Percentiles rank a stretch among this genome's conserved stretches.
These are phyloP conservation scores for Diarsia mendica DNA, from an alignment of 2,888 invertebrate genomes.

Conservation along the genomic window DNA sequence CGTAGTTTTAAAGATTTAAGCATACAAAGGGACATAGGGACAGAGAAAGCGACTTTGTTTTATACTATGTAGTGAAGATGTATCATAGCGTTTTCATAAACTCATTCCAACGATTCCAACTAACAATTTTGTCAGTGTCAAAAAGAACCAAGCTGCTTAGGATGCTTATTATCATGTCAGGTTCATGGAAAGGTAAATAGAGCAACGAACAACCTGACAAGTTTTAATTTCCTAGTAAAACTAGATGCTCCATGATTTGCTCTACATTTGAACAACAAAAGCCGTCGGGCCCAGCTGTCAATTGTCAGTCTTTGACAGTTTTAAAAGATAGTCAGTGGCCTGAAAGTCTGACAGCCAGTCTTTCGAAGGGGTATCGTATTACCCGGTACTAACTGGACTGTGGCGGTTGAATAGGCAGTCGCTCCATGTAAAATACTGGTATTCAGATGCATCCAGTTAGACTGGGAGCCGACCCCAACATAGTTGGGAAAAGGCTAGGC, in stretches of 20 bases:
- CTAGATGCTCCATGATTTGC: not conserved
- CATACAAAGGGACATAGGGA: too few relatives aligned
- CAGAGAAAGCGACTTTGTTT: too few relatives aligned
- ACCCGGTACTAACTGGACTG: not conserved
- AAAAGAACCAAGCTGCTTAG: conserved; percentile 6
- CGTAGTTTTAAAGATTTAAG: too few relatives aligned
- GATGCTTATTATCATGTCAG: conserved; percentile 17
- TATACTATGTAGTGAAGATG: too few relatives aligned
- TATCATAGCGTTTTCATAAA: not conserved
- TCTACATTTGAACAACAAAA: not conserved
- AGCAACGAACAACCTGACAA: not conserved
- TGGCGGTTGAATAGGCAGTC: not conserved
- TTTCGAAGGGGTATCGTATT: not conserved
- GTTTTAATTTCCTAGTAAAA: conserved; percentile 15
- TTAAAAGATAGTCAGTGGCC: not conserved
- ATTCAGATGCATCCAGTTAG: not conserved
- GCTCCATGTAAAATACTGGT: not conserved
- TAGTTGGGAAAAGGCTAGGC: not conserved
- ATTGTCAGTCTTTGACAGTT: not conserved
- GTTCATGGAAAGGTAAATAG: not conserved
- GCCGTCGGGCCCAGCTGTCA: not conserved
- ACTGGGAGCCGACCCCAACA: not conserved
- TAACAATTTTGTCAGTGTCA: not conserved
- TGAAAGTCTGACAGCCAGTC: not conserved
- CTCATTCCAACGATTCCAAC: not conserved